These are phyloP conservation scores for Pygathrix nemaeus DNA, from an alignment of 2,113 vertebrate species.

Conservation along the genomic window DNA sequence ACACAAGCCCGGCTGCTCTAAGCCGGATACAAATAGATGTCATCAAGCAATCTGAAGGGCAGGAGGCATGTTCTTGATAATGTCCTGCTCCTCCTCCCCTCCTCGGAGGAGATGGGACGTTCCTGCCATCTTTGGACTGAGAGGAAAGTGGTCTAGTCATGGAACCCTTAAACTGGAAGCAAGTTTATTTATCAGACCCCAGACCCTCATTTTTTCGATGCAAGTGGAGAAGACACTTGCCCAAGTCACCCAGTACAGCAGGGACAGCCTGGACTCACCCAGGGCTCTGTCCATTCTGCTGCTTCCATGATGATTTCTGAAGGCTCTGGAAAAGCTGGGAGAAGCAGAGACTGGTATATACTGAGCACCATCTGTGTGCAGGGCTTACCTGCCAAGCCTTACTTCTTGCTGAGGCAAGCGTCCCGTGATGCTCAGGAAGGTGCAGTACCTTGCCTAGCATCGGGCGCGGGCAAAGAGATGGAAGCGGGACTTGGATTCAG, in stretches of 20 bases:
- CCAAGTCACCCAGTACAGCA: background rate
- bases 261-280: background rate
- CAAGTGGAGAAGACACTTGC: accelerated
- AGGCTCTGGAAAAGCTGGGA: background rate
- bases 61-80: background rate
- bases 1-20: background rate
- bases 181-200: background rate
- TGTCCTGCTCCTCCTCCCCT: background rate
- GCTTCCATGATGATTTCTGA: background rate
- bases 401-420: background rate
- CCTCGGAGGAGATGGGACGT: background rate
- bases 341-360: background rate
- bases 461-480: background rate
- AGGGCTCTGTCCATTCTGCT: background rate
- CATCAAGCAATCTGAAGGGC: background rate
- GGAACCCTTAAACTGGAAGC: background rate
- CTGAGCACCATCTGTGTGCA: background rate
- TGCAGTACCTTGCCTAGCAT: background rate
- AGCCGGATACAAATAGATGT: background rate
- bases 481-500: background rate
- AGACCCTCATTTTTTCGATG: background rate
- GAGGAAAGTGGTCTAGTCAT: background rate
- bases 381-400: background rate
- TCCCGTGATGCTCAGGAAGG: background rate
- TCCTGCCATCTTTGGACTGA: background rate